These are phyloP conservation scores for Aurelia aurita DNA, from an alignment of 30 jellyfish, hydroid and myxozoan species.

Conservation along the genomic window DNA sequence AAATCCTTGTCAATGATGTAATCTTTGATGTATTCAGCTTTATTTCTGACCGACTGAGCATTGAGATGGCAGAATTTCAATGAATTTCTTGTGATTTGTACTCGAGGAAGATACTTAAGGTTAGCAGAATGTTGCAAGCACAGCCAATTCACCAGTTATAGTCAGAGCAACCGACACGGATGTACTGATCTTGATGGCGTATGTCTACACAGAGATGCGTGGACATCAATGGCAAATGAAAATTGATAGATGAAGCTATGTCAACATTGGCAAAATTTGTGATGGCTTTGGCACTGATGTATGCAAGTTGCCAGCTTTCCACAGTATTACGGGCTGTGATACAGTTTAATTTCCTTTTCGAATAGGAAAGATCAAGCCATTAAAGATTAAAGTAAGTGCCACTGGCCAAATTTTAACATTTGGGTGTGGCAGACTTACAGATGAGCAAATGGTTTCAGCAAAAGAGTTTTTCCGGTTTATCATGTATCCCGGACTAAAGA, in stretches of 20 bases:
- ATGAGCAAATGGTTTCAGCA: constrained; percentile 52
- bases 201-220: background rate
- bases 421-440: no score
- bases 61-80: no score
- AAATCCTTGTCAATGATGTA: no score
- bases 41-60: no score
- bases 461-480: constrained; percentile 28
- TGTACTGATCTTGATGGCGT: background rate
- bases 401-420: constrained; percentile 26
- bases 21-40: no score
- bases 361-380: constrained; percentile 13
- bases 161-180: no score
- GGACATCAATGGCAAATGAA: constrained; percentile 5
- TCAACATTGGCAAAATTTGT: no score
- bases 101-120: no score
- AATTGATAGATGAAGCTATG: no score
- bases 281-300: constrained; percentile 42
- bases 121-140: constrained; percentile 14
- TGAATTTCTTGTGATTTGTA: no score
- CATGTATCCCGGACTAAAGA: constrained; percentile 42
- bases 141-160: constrained; percentile 49
- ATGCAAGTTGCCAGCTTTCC: constrained; percentile 37
- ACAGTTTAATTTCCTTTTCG: constrained; percentile 34
- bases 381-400: constrained; percentile 4
- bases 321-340: constrained; percentile 37